phyloP scores from a whole-genome alignment of 2,888 invertebrate genomes.

The Campoplex nolae region DNA sequence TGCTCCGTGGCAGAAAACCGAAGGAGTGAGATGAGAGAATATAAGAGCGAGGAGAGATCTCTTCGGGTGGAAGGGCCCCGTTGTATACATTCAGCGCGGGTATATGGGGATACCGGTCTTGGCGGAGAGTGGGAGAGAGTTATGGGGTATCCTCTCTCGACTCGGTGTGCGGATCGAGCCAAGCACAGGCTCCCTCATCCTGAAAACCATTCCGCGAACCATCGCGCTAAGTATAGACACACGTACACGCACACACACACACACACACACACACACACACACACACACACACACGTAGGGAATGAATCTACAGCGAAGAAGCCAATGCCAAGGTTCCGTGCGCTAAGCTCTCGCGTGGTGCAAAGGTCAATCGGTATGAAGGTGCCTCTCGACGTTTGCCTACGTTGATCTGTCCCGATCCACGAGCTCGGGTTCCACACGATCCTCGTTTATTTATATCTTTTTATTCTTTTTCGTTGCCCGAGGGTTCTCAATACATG shows the following conservation, averaged over 20 bases:
- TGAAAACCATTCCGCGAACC: constrained; percentile 64
- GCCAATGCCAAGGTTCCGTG: constrained; percentile 70
- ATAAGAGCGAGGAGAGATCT: constrained; percentile 39
- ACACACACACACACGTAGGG: constrained; percentile 36
- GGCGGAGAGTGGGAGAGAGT: constrained; percentile 69
- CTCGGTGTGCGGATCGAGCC: constrained; percentile 36
- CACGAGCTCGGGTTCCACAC: constrained; percentile 63
- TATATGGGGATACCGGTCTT: constrained; percentile 68
- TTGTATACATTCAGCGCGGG: constrained; percentile 35
- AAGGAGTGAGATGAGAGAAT: constrained; percentile 43
- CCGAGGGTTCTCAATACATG: constrained; percentile 30
- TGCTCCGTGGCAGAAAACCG: constrained; percentile 20
- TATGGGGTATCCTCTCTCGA: constrained; percentile 66
- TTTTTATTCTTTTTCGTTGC: not conserved
- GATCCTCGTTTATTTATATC: constrained; percentile 61
- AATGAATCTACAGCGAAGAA: constrained; percentile 39
- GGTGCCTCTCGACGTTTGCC: constrained; percentile 65
- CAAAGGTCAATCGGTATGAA: constrained; percentile 69
- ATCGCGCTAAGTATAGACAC: constrained; percentile 21
- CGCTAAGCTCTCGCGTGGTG: constrained; percentile 64
- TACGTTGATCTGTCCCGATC: constrained; percentile 65
- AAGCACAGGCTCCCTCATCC: constrained; percentile 61
- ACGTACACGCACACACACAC: constrained; percentile 9
- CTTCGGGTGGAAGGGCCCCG: constrained; percentile 49
- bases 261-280: constrained; percentile 13